These are phyloP conservation scores for Eupeodes latifasciatus DNA, from an alignment of 2,888 invertebrate genomes.

Conservation along the genomic window DNA sequence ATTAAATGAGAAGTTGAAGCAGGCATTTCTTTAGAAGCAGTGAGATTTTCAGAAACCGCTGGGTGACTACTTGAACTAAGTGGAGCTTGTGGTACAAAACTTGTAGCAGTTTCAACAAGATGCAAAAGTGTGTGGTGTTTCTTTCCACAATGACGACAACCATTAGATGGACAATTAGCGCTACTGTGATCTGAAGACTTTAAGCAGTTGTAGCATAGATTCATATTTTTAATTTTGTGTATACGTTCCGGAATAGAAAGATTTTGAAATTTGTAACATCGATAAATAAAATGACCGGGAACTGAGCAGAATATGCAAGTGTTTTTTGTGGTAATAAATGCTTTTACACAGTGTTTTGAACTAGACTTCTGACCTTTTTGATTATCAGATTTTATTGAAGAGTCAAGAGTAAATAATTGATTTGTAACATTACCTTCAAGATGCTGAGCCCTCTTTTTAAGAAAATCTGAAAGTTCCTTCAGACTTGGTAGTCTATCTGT, in stretches of 20 bases:
- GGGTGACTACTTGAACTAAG: conserved; percentile 23
- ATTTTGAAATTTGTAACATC: conserved; percentile 18
- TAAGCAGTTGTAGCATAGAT: no score
- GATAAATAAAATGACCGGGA: conserved; percentile 28
- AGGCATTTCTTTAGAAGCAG: neutral
- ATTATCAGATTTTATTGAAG: no score
- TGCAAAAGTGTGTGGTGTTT: conserved; percentile 45
- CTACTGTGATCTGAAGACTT: no score
- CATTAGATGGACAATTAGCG: no score
- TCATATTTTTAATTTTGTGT: no score
- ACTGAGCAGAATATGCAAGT: neutral
- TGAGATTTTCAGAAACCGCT: neutral
- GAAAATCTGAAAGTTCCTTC: no score
- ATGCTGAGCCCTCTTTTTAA: no score
- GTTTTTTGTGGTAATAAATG: conserved; percentile 35
- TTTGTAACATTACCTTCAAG: no score
- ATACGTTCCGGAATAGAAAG: conserved; percentile 10
- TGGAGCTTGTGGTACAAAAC: conserved; percentile 26
- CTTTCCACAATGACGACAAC: neutral
- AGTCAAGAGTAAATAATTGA: no score
- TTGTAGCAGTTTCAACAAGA: conserved; percentile 11
- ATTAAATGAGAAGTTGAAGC: neutral
- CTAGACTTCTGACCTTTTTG: neutral
- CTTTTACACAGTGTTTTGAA: neutral
- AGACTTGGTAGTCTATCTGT: no score